A percentile compares a stretch with the other conserved stretches of the same genome.
These are phyloP conservation scores for Amorpha juglandis DNA, from an alignment of 2,888 invertebrate genomes.

Conservation along the genomic window DNA sequence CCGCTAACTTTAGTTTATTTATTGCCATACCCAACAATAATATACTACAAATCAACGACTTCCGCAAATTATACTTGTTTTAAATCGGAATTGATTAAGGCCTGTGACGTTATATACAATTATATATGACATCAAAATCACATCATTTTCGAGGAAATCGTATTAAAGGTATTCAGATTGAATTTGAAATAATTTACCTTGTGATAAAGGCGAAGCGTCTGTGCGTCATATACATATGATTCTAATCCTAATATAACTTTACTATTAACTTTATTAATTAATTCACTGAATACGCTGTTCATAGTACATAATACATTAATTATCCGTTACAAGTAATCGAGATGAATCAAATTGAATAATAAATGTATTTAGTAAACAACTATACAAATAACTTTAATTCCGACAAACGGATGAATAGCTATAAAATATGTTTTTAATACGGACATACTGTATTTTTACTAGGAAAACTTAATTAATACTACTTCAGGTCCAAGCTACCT, in stretches of 20 bases:
- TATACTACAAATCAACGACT: background rate
- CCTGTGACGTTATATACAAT: background rate
- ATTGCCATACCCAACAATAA: no score
- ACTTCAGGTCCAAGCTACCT: background rate
- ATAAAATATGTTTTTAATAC: background rate
- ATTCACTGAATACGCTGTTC: background rate
- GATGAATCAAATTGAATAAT: conserved; percentile 16
- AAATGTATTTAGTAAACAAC: background rate
- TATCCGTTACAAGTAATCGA: conserved; percentile 13
- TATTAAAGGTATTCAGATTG: background rate
- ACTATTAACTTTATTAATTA: background rate
- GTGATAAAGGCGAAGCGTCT: conserved; percentile 3
- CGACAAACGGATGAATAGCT: background rate
- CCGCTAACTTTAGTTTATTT: no score
- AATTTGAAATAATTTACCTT: conserved; percentile 7
- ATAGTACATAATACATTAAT: conserved; percentile 2
- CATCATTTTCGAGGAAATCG: background rate
- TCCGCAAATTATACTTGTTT: background rate
- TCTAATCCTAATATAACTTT: conserved; percentile 7
- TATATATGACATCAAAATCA: background rate
- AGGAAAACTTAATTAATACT: background rate
- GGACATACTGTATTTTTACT: no score
- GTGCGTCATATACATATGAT: conserved; percentile 1
- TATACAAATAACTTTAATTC: background rate
- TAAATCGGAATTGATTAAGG: background rate